Percentiles rank a stretch among this genome's conserved stretches.
These are phyloP conservation scores for Oligia fasciuncula DNA, from an alignment of 2,888 invertebrate species.

Conservation along the genomic window DNA sequence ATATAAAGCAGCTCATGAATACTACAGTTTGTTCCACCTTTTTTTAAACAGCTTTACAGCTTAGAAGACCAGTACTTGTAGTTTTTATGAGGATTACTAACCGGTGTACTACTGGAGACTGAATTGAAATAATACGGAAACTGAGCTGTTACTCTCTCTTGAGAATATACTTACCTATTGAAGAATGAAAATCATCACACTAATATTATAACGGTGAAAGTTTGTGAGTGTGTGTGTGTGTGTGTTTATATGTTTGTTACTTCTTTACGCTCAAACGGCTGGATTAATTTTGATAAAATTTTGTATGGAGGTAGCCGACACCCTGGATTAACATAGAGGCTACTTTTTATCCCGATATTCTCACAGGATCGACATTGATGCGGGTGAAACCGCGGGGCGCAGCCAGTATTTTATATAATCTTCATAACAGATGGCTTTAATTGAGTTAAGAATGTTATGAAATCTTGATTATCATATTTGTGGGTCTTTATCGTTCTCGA, in stretches of 20 bases:
- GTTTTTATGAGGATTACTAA: conserved; percentile 54
- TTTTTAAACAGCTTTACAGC: conserved; percentile 54
- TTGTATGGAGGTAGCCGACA: too few relatives aligned
- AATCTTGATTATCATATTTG: neutral
- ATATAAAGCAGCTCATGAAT: conserved; percentile 55
- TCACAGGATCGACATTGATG: too few relatives aligned
- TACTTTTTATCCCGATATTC: too few relatives aligned
- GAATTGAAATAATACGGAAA: conserved; percentile 25
- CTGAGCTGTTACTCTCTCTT: neutral
- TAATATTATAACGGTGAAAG: too few relatives aligned
- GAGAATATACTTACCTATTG: conserved; percentile 12
- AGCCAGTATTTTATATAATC: neutral
- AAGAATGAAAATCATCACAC: neutral
- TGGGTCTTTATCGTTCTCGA: neutral
- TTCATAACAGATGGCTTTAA: neutral
- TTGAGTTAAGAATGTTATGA: neutral
- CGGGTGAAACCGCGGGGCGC: too few relatives aligned
- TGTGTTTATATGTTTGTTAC: too few relatives aligned
- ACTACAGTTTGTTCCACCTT: conserved; percentile 35
- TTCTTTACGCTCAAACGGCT: too few relatives aligned
- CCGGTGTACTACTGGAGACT: conserved; percentile 14
- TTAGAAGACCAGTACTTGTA: conserved; percentile 45
- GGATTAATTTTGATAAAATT: too few relatives aligned
- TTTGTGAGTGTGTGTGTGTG: too few relatives aligned
- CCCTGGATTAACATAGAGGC: too few relatives aligned